Evolutionary conservation across 2,113 vertebrate genomes (phyloP).

Genomic region (Eonycteris spelaea): DNA sequence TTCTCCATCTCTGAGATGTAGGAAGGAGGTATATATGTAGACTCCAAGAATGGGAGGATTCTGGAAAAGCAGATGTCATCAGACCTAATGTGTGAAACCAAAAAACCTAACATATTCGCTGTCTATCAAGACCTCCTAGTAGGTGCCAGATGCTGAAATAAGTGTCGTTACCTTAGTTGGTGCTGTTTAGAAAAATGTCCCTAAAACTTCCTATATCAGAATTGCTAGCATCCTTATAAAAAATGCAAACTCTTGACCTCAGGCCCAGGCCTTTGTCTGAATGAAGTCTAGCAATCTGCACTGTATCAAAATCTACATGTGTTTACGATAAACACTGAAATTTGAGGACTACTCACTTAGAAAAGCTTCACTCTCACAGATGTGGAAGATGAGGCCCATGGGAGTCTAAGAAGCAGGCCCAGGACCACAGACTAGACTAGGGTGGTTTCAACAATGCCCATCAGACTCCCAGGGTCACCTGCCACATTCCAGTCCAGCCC

Average conservation of each 20-base stretch:
- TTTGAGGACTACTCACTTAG: not conserved
- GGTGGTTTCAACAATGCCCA: not conserved
- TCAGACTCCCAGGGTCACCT: not conserved
- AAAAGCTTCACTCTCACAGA: not conserved
- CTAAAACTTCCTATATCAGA: not conserved
- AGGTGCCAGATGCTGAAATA: accelerated
- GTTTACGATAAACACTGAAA: not conserved
- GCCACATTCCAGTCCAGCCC: accelerated
- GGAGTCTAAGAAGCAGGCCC: not conserved
- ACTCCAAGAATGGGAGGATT: slow-evolving; percentile 94
- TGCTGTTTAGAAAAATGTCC: not conserved
- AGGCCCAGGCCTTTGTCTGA: not conserved
- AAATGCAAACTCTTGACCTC: not conserved
- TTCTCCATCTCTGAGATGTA: slow-evolving; percentile 98
- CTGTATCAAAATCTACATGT: not conserved
- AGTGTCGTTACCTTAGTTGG: accelerated
- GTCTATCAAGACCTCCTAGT: accelerated
- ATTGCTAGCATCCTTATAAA: accelerated
- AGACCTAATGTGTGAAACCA: not conserved
- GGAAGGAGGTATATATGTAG: slow-evolving; percentile 91
- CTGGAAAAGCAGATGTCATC: slow-evolving; percentile 73
- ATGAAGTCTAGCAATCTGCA: not conserved
- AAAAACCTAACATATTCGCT: not conserved
- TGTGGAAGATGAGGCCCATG: not conserved
- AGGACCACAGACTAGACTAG: not conserved